Evolutionary conservation across 2,888 invertebrate genomes (phyloP).

Genomic region (Ormyrus rosae): DNA sequence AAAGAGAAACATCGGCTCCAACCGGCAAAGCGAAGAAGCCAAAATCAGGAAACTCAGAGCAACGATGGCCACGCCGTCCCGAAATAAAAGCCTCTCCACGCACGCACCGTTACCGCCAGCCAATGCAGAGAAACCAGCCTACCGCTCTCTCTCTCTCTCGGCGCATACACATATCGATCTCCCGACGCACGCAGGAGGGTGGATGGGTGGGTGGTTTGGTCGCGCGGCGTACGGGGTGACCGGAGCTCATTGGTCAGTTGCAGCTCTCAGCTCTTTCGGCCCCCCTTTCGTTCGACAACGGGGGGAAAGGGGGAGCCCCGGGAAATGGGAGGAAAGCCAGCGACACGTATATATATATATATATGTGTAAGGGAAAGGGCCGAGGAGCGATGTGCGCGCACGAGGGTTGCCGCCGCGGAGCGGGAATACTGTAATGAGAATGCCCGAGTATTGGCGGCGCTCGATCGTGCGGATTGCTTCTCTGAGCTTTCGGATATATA

Average conservation of each 20-base stretch:
- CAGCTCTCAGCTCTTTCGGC: slow-evolving; percentile 25
- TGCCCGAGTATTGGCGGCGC: too few species aligned
- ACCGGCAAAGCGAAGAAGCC: too few species aligned
- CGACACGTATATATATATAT: slow-evolving; percentile 5
- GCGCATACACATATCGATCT: slow-evolving; percentile 41
- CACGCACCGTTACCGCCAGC: too few species aligned
- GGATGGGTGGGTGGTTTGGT: too few species aligned
- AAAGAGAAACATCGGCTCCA: too few species aligned
- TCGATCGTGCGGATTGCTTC: too few species aligned
- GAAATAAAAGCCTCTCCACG: too few species aligned
- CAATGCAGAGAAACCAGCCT: background rate
- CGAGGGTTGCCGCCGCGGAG: background rate
- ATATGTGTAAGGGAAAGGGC: slow-evolving; percentile 19
- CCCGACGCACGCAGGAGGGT: background rate
- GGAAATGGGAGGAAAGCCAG: slow-evolving; percentile 43
- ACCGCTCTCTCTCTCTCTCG: slow-evolving; percentile 16
- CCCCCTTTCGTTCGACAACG: slow-evolving; percentile 10
- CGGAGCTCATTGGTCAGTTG: slow-evolving; percentile 54
- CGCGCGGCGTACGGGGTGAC: background rate
- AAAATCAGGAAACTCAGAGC: too few species aligned
- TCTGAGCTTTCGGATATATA: too few species aligned
- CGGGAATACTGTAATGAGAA: too few species aligned
- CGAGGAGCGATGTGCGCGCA: slow-evolving; percentile 24
- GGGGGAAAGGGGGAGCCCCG: slow-evolving; percentile 4
- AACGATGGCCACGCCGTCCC: too few species aligned